Percentiles rank a stretch among this genome's conserved stretches.
Evolutionary conservation across 2,888 invertebrate genomes (phyloP).

Genomic region (Pseudoips prasinana): DNA sequence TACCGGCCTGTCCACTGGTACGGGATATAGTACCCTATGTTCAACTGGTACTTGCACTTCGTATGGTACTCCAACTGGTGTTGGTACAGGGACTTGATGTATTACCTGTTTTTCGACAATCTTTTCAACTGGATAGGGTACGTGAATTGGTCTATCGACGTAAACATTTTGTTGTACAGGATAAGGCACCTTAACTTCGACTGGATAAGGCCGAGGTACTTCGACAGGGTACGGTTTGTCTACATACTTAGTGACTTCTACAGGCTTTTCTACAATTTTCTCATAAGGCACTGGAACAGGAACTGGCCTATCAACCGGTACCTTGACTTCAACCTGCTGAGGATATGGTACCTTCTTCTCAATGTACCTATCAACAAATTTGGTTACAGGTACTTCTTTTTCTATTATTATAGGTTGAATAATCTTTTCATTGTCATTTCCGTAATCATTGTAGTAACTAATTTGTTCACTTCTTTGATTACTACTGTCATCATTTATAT

Average conservation of each 20-base stretch:
- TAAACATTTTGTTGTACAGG: slow-evolving; percentile 77
- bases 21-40: slow-evolving; percentile 58
- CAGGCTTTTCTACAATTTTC: slow-evolving; percentile 78
- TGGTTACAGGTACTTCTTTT: slow-evolving; percentile 71
- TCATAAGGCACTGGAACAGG: slow-evolving; percentile 72
- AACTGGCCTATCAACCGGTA: slow-evolving; percentile 68
- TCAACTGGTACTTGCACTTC: slow-evolving; percentile 61
- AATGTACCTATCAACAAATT: slow-evolving; percentile 67
- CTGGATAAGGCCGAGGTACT: slow-evolving; percentile 74
- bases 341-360: slow-evolving; percentile 72
- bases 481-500: slow-evolving; percentile 41
- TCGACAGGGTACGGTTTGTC: slow-evolving; percentile 84
- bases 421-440: slow-evolving; percentile 52
- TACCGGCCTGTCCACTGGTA: slow-evolving; percentile 65
- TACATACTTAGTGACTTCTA: slow-evolving; percentile 73
- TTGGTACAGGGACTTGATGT: slow-evolving; percentile 64
- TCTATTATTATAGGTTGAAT: slow-evolving; percentile 73
- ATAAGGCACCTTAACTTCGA: slow-evolving; percentile 76
- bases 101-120: slow-evolving; percentile 75
- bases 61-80: slow-evolving; percentile 66
- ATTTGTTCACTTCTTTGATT: slow-evolving; percentile 49
- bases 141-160: slow-evolving; percentile 72
- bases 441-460: slow-evolving; percentile 44
- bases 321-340: slow-evolving; percentile 58
- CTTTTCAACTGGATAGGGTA: slow-evolving; percentile 76